A percentile compares a stretch with the other conserved stretches of the same genome.
Conservation (phyloP, 2,888 invertebrate species). For the Cephus nigrinus region DNA sequence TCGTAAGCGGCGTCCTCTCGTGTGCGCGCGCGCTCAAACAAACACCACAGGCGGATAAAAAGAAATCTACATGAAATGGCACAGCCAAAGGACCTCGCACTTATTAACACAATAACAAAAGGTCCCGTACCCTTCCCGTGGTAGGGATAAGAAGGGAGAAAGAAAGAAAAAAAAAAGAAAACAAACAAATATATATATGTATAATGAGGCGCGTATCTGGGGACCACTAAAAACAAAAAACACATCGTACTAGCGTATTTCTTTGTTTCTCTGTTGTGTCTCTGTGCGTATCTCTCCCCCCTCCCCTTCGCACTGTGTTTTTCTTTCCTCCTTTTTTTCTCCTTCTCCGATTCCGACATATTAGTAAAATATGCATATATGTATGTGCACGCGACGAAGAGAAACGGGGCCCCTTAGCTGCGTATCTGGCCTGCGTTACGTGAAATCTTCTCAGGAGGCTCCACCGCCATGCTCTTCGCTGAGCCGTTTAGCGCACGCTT, state of each 20-base stretch:
- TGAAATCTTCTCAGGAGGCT: constrained; percentile 65
- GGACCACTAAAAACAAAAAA: not conserved
- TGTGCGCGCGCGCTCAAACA: constrained; percentile 21
- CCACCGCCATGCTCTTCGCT: constrained; percentile 66
- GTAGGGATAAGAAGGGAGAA: constrained; percentile 28
- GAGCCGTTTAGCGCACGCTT: constrained; percentile 70
- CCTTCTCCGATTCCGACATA: not conserved
- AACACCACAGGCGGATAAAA: constrained; percentile 35
- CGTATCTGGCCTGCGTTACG: constrained; percentile 65
- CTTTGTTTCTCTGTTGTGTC: not conserved
- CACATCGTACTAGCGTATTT: not conserved
- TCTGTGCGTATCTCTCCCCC: not conserved
- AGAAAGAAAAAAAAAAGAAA: constrained; percentile 28
- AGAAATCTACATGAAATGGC: constrained; percentile 60
- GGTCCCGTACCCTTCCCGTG: constrained; percentile 10
- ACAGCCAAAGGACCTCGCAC: constrained; percentile 60
- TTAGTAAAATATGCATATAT: constrained; percentile 10
- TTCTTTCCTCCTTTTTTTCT: not conserved
- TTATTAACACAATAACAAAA: constrained; percentile 25
- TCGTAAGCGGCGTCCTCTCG: constrained; percentile 12
- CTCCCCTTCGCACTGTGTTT: not conserved
- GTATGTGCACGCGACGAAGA: constrained; percentile 11
- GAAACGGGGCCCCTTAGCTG: constrained; percentile 52
- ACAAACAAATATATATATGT: constrained; percentile 12
- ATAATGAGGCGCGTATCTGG: not conserved